Percentiles rank a stretch among this genome's conserved stretches.
Evolutionary conservation across 2,888 invertebrate species (phyloP).

Genomic region (Epinotia nisella): DNA sequence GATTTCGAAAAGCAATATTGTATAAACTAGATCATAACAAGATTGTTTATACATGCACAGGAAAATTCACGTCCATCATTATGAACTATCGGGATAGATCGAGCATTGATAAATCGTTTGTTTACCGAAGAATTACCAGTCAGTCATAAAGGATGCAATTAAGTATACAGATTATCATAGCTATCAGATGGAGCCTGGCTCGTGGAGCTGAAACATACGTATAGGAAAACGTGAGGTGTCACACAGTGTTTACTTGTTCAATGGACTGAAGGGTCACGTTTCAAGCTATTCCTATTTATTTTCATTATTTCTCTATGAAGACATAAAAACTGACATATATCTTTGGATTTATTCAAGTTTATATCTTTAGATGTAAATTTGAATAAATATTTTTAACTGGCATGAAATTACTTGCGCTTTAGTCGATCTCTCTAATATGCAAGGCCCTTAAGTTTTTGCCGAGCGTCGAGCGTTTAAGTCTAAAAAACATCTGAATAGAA

Average conservation of each 20-base stretch:
- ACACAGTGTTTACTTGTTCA: conserved; percentile 12
- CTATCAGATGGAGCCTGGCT: conserved; percentile 51
- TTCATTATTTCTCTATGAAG: too few species aligned
- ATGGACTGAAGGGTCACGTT: conserved; percentile 1
- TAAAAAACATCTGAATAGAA: too few species aligned
- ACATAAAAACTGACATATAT: too few species aligned
- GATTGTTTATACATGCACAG: conserved; percentile 24
- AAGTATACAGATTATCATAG: conserved; percentile 60
- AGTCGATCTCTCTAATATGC: too few species aligned
- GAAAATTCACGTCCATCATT: conserved; percentile 36
- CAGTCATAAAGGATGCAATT: conserved; percentile 65
- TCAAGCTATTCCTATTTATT: too few species aligned
- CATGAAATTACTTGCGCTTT: too few species aligned
- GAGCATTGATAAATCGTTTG: conserved; percentile 49
- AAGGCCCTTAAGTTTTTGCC: too few species aligned
- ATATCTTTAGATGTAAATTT: too few species aligned
- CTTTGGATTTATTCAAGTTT: too few species aligned
- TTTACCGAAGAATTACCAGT: conserved; percentile 53
- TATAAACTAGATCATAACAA: conserved; percentile 17
- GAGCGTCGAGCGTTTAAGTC: too few species aligned
- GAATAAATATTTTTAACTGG: too few species aligned
- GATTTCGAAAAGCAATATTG: too few species aligned
- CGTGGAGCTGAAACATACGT: conserved; percentile 43
- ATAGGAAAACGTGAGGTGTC: conserved; percentile 34
- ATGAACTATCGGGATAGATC: conserved; percentile 34